A percentile compares a stretch with the other conserved stretches of the same genome.
These are phyloP conservation scores for Tachina fera DNA, from an alignment of 2,888 invertebrate species.

Conservation along the genomic window DNA sequence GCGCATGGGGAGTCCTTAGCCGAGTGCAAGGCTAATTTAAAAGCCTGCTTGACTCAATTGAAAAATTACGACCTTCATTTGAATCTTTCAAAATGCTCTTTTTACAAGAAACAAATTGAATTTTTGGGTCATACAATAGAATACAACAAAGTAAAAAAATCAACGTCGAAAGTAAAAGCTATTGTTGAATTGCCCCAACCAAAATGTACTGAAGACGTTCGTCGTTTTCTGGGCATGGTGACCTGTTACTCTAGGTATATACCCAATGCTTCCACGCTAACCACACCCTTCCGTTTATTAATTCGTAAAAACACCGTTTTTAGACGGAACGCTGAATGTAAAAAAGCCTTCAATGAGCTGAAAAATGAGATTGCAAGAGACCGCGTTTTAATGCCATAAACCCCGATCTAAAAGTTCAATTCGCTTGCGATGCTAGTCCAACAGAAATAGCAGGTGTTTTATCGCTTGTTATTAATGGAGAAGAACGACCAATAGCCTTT, in stretches of 20 bases:
- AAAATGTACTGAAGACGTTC: neutral
- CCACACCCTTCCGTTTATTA: neutral
- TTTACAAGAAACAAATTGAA: constrained; percentile 49
- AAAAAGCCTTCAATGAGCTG: neutral
- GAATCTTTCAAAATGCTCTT: constrained; percentile 37
- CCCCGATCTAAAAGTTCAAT: no score
- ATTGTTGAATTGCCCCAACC: constrained; percentile 4
- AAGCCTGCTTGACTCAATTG: constrained; percentile 39
- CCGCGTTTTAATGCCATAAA: no score
- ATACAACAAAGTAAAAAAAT: neutral
- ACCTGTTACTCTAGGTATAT: neutral
- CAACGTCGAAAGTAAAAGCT: neutral
- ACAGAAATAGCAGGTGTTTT: no score
- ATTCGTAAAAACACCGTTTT: neutral
- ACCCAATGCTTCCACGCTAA: neutral
- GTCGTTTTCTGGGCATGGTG: constrained; percentile 13
- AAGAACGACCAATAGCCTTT: no score
- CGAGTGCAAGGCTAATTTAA: constrained; percentile 61
- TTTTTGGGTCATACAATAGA: constrained; percentile 51
- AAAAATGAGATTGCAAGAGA: no score
- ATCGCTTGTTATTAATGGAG: no score
- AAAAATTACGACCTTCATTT: constrained; percentile 61
- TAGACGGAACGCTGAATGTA: neutral
- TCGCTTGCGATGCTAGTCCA: no score
- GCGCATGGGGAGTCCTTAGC: constrained; percentile 41